Base-by-base conservation (phyloP, 2,888 invertebrate genomes). In the Tuta absoluta region DNA sequence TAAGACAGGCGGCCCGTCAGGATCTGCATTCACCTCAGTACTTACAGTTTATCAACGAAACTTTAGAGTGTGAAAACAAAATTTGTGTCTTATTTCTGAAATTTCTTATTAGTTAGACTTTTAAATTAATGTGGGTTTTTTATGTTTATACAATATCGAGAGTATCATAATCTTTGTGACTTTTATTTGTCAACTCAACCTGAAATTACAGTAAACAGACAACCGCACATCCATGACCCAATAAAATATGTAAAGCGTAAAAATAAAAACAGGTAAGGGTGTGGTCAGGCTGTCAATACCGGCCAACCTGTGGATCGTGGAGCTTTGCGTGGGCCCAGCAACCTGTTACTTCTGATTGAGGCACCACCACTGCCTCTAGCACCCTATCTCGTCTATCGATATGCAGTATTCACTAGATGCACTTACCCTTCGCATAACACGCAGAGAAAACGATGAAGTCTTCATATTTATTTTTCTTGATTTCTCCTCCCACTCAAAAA, bases 381-480 rank as follows among this genome's bases (percentile, higher is more conserved):
- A 37, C 62, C 28, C 62, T 23, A 61, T 19, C 8, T 19, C 17
- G 28, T 33, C 14, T 12, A 38, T 38, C 53, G 12, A 23, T 19
- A 38, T 37, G 21, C 28, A 28, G 8, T 8, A 33, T 33, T 12
- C 41, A n/a, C 41, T 23, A 61, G 45, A 49, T 41, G 53, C 37
- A 93, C 95, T 94, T 83, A 95, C 95, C 95, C 95, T 93, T 89
- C 95, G 93, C 95, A 95, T 95, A 76, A 95, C 95, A 72, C 95
- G 94, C 62, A 95, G 93, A 21, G 95, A 95, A 82, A 95, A 95
- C 78, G 95, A 95, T 61, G 95, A 95, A 49, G 95, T 95, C 93
- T 95, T 95, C 95, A 95, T 95, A 79, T 92, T 94, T 86, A 86
- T 85, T 81, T 83, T 76, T 70, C 70, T 70, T 68, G 67, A 66